phyloP scores from a whole-genome alignment of 1,140 invertebrate genomes.

The Brachionus sp. region DNA sequence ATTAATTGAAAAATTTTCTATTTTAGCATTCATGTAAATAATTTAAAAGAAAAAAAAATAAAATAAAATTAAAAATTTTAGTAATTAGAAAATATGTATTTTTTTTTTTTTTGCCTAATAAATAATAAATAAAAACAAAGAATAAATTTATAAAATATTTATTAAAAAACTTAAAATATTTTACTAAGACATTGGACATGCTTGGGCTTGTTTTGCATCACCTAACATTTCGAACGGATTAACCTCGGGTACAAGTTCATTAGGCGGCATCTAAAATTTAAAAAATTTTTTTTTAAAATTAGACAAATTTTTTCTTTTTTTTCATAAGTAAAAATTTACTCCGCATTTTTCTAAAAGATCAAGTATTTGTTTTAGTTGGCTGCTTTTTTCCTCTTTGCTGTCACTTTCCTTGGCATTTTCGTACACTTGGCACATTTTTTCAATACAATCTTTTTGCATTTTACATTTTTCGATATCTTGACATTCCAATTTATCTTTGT shows the following conservation, averaged over 20 bases:
- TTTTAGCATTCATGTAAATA: not conserved
- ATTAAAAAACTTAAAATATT: not conserved
- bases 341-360: constrained; percentile 44
- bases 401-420: constrained; percentile 11
- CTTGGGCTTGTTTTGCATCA: constrained; percentile 7
- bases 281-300: not conserved
- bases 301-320: not conserved
- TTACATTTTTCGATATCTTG: not conserved
- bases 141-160: not conserved
- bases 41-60: not conserved
- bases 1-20: not conserved
- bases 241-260: constrained; percentile 28
- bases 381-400: not conserved
- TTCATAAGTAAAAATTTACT: not conserved
- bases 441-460: constrained; percentile 25
- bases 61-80: not conserved
- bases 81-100: too few relatives aligned
- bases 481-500: not conserved
- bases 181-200: constrained; percentile 29
- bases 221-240: constrained; percentile 39
- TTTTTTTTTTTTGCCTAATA: too few relatives aligned
- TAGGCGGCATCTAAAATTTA: not conserved
- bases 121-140: not conserved
- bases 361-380: constrained; percentile 27
- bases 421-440: constrained; percentile 24